Evolutionary conservation across 2,888 invertebrate species (phyloP), one percentile per base, ranked within the genome.

Genomic region (Netelia virgata): DNA sequence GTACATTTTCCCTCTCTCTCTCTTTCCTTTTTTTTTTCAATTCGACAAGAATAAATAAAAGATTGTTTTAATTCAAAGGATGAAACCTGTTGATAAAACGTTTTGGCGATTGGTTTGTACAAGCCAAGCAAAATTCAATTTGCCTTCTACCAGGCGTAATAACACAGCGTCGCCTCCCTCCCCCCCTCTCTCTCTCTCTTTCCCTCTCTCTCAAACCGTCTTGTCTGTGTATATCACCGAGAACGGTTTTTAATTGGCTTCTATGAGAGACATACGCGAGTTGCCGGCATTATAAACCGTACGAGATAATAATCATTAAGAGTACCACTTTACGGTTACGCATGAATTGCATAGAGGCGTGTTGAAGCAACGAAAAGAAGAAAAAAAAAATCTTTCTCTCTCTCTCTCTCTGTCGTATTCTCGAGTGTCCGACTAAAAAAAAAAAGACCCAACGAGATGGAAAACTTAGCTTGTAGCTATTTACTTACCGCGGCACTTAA

Each of bases 251-350:
- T 79, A 75, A 83, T 83, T 83, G 78, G 78, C 69, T 69, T 63
- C 16, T 55, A 75, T 64, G 14, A 43, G 69, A 72, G 36, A 61
- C 50, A 78, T n/a, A 63, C 55, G 69, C 61, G 55, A 16, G 16
- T 6, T 57, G 36, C 23, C 11, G 73, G 18, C 61, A 82, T 73
- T 69, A 75, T 78, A 36, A 69, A 64, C 69, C 63, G 69, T 50
- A 57, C 61, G 64, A 61, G 83, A 70, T 79, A 83, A 83, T 79
- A 75, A 79, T 79, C 83, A 83, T 83, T 83, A 63, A 80, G 57
- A 53, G 57, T 79, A 64, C 74, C 69, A 75, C 78, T 79, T 79
- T 70, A 74, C 78, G 73, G 82, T 74, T 83, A 79, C 83, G 78
- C 79, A 57, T 53, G 82, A 77, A 76, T 77, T 59, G 72, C 57